These are phyloP conservation scores for Rotaria sp. DNA, from an alignment of 2,888 invertebrate species.

Conservation along the genomic window DNA sequence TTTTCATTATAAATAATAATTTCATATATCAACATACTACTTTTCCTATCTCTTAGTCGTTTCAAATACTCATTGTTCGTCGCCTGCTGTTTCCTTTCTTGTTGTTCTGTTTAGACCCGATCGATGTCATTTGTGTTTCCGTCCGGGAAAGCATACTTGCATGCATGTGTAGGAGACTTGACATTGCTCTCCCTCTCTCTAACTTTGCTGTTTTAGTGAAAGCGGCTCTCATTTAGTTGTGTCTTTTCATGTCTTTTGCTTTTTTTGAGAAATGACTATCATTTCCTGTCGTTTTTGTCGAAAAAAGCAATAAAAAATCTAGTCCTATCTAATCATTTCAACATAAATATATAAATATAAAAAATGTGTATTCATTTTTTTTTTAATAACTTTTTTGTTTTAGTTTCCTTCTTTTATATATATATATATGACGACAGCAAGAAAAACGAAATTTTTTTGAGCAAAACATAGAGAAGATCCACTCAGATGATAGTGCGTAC, in stretches of 20 bases:
- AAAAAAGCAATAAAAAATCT: neutral
- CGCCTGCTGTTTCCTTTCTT: neutral
- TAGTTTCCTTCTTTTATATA: neutral
- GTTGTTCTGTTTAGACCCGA: slow-evolving; percentile 7
- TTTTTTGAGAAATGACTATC: slow-evolving; percentile 14
- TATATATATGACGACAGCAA: neutral
- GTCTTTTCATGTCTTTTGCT: neutral
- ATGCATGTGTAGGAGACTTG: neutral
- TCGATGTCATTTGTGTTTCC: slow-evolving; percentile 8
- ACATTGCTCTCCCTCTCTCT: neutral
- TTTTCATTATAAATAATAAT: neutral
- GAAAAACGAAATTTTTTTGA: slow-evolving; percentile 5
- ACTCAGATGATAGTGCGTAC: neutral
- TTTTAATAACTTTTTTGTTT: neutral
- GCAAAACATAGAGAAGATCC: slow-evolving; percentile 8
- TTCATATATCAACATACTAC: neutral
- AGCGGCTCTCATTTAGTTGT: neutral
- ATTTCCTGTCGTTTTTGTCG: neutral
- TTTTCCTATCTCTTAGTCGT: neutral
- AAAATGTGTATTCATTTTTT: neutral
- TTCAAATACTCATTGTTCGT: neutral
- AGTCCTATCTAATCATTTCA: neutral
- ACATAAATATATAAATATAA: neutral
- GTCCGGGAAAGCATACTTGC: neutral
- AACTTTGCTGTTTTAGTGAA: neutral